Percentiles rank a stretch among this genome's conserved stretches.
Conservation (phyloP, 2,113 vertebrate genomes). For the human (Homo sapiens) region GRCh38 chr14:89550001-89550500, state of each 20-base stretch:
- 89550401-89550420: neutral
- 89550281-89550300: neutral
- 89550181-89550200: neutral
- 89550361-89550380: neutral
- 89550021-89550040: neutral
- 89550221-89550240: neutral
- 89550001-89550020: neutral
- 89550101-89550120: neutral
- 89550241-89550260: neutral
- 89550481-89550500: conserved; percentile 19
- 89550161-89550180: accelerated
- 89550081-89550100: neutral
- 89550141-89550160: accelerated
- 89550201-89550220: neutral
- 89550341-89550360: neutral
- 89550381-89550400: neutral
- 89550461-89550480: neutral
- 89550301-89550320: conserved; percentile 14
- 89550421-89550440: conserved; percentile 36
- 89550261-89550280: neutral
- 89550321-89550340: neutral
- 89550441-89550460: conserved; percentile 30
- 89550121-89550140: neutral
- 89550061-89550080: neutral
- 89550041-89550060: neutral